Evolutionary conservation across 2,113 vertebrate genomes (phyloP).

Genomic region (Willisornis vidua): DNA sequence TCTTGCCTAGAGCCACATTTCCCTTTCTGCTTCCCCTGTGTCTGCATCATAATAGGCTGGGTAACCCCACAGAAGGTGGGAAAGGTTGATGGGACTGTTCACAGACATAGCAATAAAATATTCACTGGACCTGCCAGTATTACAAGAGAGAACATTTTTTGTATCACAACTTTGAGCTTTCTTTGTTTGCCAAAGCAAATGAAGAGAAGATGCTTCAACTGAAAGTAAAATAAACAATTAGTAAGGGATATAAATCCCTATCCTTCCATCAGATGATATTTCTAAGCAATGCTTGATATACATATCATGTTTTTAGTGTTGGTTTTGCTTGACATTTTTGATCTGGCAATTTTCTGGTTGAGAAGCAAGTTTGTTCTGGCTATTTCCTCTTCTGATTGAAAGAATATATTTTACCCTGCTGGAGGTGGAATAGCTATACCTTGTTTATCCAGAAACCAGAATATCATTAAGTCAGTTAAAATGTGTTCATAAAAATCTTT

Average conservation of each 20-base stretch:
- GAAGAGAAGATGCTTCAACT: background rate
- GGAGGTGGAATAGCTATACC: background rate
- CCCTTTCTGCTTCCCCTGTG: background rate
- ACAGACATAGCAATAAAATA: background rate
- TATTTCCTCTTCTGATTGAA: background rate
- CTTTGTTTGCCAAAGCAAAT: background rate
- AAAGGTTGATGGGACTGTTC: background rate
- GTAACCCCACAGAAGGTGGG: background rate
- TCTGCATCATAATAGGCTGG: background rate
- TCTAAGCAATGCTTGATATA: background rate
- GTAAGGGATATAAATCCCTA: background rate
- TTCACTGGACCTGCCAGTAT: background rate
- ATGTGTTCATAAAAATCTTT: background rate
- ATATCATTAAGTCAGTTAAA: background rate
- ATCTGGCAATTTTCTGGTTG: background rate
- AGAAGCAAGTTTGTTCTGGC: background rate
- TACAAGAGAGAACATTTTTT: background rate
- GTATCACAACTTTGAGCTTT: background rate
- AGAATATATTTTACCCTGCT: background rate
- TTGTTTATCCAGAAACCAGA: background rate
- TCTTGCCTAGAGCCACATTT: background rate
- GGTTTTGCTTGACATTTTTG: background rate
- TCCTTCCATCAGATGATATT: background rate
- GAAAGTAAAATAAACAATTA: background rate
- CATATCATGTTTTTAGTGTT: background rate